Percentiles rank a stretch among this genome's conserved stretches.
Evolutionary conservation across 2,797 vertebrate species (phyloP).

Genomic region (Luscinia luscinia): DNA sequence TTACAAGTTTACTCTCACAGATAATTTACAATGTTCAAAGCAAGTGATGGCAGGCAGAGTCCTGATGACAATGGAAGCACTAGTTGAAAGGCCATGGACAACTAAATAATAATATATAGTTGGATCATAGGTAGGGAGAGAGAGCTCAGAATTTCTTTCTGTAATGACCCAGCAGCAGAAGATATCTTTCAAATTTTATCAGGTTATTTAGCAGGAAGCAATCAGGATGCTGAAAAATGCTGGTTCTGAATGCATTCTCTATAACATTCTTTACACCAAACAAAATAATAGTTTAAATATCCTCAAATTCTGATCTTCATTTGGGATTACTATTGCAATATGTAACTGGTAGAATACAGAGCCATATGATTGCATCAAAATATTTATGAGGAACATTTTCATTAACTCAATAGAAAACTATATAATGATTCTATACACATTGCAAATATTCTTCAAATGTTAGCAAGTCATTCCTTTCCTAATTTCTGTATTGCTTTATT

Average conservation of each 20-base stretch:
- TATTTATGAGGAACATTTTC: constrained; percentile 1
- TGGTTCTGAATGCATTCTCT: not conserved
- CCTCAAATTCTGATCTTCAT: not conserved
- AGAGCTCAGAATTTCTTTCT: not conserved
- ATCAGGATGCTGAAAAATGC: not conserved
- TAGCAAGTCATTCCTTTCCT: not conserved
- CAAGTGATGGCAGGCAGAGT: not conserved
- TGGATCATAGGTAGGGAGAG: not conserved
- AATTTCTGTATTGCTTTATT: not conserved
- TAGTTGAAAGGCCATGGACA: not conserved
- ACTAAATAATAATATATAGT: not conserved
- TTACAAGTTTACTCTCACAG: not conserved
- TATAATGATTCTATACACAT: not conserved
- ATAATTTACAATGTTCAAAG: not conserved
- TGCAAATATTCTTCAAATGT: not conserved
- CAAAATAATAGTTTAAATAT: not conserved
- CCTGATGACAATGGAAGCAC: not conserved
- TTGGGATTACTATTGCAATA: not conserved
- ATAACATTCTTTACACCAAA: not conserved
- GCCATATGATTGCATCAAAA: not conserved
- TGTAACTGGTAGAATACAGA: constrained; percentile 6
- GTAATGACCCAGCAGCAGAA: not conserved
- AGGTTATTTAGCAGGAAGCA: not conserved
- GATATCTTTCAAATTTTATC: not conserved
- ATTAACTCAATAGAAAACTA: not conserved